Percentiles rank a stretch among this genome's conserved stretches.
Conservation (phyloP, 2,888 invertebrate genomes). For the Gryllus longicercus region DNA sequence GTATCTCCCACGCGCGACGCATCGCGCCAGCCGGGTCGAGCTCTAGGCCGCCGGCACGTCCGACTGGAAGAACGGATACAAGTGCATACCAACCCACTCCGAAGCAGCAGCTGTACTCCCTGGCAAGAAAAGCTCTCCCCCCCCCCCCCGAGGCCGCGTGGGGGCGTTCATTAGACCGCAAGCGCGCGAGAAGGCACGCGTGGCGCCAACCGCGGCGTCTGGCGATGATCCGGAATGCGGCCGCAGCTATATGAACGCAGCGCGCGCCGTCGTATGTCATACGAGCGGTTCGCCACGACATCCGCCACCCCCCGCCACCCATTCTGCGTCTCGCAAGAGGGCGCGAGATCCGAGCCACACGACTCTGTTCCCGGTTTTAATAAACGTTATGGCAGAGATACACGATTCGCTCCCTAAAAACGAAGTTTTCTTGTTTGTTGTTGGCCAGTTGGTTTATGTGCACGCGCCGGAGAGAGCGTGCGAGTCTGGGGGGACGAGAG, state of each 20-base stretch:
- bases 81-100: too few relatives aligned
- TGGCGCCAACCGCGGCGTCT: neutral
- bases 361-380: slow-evolving; percentile 22
- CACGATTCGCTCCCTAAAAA: slow-evolving; percentile 22
- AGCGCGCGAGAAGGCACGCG: neutral
- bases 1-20: too few relatives aligned
- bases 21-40: too few relatives aligned
- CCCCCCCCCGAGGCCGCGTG: too few relatives aligned
- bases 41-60: too few relatives aligned
- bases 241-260: neutral
- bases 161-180: neutral
- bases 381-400: slow-evolving; percentile 29
- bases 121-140: too few relatives aligned
- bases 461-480: neutral
- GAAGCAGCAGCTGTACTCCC: too few relatives aligned
- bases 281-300: neutral
- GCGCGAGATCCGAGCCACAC: neutral
- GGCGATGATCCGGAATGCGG: neutral
- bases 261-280: neutral
- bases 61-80: too few relatives aligned
- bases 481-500: neutral
- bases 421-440: neutral
- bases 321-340: neutral
- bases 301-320: neutral
- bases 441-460: neutral